Evolutionary conservation across 2,888 invertebrate genomes (phyloP).

Genomic region (Chironomus riparius): DNA sequence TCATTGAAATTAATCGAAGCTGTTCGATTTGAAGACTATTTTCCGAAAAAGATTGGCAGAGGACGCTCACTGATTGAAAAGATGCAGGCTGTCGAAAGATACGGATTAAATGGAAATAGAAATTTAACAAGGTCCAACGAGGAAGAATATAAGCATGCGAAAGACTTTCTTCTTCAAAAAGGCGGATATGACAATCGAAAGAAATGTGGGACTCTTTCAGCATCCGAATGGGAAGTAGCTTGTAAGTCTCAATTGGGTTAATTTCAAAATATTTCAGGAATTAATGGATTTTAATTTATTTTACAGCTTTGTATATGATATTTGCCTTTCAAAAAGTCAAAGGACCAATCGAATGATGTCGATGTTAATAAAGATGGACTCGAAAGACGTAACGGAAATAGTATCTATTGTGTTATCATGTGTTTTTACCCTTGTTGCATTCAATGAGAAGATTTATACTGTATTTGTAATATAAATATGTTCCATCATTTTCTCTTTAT

Average conservation of each 20-base stretch:
- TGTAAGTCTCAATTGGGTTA: conserved; percentile 51
- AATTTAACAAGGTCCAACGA: conserved; percentile 49
- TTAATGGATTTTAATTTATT: conserved; percentile 31
- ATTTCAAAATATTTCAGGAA: conserved; percentile 13
- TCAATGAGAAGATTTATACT: no score
- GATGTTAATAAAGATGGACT: not conserved
- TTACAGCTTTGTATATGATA: conserved; percentile 69
- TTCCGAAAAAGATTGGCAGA: conserved; percentile 42
- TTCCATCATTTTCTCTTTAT: no score
- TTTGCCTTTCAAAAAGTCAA: conserved; percentile 77
- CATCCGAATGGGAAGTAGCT: conserved; percentile 87
- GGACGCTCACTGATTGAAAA: conserved; percentile 51
- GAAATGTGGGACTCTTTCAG: conserved; percentile 71
- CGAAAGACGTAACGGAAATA: no score
- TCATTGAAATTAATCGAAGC: conserved; percentile 60
- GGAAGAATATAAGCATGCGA: conserved; percentile 66
- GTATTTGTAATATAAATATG: no score
- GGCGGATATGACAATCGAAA: conserved; percentile 38
- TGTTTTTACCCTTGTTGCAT: no score
- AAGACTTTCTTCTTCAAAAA: conserved; percentile 46
- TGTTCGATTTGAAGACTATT: conserved; percentile 72
- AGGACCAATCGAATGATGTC: conserved; percentile 33
- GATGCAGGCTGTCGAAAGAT: conserved; percentile 75
- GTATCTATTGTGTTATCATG: no score
- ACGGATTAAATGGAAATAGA: conserved; percentile 54